A percentile compares a stretch with the other conserved stretches of the same genome.
Conservation (phyloP, 2,113 vertebrate species). For the Propithecus coquereli region DNA sequence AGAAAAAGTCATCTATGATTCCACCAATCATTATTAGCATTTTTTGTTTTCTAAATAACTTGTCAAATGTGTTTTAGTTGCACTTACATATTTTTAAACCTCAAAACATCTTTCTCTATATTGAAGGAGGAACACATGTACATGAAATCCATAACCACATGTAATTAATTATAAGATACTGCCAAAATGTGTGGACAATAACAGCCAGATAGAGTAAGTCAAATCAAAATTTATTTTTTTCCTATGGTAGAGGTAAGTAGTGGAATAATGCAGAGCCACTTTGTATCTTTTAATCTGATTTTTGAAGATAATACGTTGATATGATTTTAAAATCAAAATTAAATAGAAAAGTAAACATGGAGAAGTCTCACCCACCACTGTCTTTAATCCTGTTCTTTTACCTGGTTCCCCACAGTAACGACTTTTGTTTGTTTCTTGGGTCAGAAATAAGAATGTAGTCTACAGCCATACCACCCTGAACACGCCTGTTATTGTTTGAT, state of each 20-base stretch:
- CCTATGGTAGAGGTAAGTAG: not conserved
- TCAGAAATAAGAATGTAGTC: not conserved
- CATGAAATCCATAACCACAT: not conserved
- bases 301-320: not conserved
- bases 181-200: not conserved
- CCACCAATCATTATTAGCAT: not conserved
- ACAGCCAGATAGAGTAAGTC: not conserved
- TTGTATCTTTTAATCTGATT: not conserved
- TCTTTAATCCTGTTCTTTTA: not conserved
- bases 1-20: not conserved
- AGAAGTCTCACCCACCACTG: not conserved
- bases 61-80: not conserved
- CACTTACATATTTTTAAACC: not conserved
- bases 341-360: not conserved
- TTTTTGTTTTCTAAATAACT: not conserved
- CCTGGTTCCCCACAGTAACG: not conserved
- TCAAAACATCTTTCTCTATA: not conserved
- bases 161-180: conserved; percentile 16
- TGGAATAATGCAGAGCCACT: not conserved
- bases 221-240: not conserved
- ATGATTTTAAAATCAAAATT: conserved; percentile 14
- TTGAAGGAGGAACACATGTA: not conserved
- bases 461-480: no score
- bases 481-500: no score
- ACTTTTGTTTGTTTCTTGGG: conserved; percentile 18